Evolutionary conservation across 2,888 invertebrate species (phyloP).

Genomic region (Phyllotreta striolata): DNA sequence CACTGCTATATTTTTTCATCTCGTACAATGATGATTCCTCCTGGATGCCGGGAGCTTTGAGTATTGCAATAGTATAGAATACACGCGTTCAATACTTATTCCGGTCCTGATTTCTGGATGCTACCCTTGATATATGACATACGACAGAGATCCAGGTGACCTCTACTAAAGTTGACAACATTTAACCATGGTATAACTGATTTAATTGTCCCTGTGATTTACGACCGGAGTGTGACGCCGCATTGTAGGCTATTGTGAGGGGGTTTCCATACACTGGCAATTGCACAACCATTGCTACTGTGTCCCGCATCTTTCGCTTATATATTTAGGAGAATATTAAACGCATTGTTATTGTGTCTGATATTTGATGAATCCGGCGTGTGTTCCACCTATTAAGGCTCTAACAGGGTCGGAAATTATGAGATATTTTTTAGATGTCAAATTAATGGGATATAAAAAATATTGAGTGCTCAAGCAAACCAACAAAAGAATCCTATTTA

Average conservation of each 20-base stretch:
- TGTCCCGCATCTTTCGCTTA: conserved; percentile 24
- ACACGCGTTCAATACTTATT: not conserved
- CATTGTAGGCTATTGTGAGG: conserved; percentile 47
- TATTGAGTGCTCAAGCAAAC: too few species aligned
- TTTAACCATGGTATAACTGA: conserved; percentile 57
- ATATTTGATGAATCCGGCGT: conserved; percentile 7
- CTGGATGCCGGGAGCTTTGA: not conserved
- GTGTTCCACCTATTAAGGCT: not conserved
- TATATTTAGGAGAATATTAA: conserved; percentile 24
- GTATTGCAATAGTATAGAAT: not conserved
- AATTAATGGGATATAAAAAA: too few species aligned
- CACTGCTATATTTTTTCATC: too few species aligned
- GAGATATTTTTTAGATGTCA: too few species aligned
- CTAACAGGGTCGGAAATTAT: not conserved
- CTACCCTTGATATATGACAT: conserved; percentile 45
- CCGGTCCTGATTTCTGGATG: conserved; percentile 17
- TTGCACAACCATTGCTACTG: conserved; percentile 27
- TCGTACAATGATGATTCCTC: not conserved
- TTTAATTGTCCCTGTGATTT: conserved; percentile 59
- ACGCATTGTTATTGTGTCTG: conserved; percentile 13
- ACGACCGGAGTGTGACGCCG: conserved; percentile 54
- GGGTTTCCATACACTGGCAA: conserved; percentile 28
- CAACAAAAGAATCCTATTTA: too few species aligned
- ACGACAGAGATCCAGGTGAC: conserved; percentile 52
- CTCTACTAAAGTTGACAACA: conserved; percentile 56